Percentiles rank a stretch among this genome's conserved stretches.
Conservation (phyloP, 2,113 vertebrate genomes). For the Grus americana region DNA sequence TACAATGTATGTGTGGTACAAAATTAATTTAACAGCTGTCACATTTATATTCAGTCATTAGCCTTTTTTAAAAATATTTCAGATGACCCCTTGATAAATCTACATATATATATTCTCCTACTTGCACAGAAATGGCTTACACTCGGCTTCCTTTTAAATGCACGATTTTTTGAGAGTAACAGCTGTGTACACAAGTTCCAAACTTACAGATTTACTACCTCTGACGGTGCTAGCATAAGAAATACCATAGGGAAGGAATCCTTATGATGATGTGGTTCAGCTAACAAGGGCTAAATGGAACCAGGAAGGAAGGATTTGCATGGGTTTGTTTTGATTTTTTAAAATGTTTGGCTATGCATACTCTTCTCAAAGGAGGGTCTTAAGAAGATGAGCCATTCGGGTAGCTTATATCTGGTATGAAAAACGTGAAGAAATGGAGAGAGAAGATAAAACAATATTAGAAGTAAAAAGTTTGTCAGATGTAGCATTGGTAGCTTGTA, state of each 20-base stretch:
- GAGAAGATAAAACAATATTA: neutral
- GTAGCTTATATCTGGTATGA: neutral
- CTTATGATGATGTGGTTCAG: neutral
- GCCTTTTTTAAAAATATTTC: neutral
- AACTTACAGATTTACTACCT: neutral
- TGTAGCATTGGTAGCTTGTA: neutral
- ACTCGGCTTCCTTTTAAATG: neutral
- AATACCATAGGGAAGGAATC: neutral
- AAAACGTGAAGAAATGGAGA: neutral
- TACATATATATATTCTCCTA: neutral
- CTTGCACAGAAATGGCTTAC: neutral
- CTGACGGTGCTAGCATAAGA: neutral
- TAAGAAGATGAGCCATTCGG: neutral
- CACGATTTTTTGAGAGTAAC: neutral
- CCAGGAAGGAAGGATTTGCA: neutral
- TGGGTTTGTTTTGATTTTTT: neutral
- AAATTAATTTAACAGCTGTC: neutral
- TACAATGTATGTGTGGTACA: neutral
- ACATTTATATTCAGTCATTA: neutral
- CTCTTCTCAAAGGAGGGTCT: neutral
- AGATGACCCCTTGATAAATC: neutral
- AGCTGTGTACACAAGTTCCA: neutral
- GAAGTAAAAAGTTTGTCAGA: neutral
- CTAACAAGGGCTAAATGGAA: neutral
- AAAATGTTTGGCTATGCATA: neutral